A percentile compares a stretch with the other conserved stretches of the same genome.
These are phyloP conservation scores for Copidosoma aretas DNA, from an alignment of 2,888 invertebrate species.

Conservation along the genomic window DNA sequence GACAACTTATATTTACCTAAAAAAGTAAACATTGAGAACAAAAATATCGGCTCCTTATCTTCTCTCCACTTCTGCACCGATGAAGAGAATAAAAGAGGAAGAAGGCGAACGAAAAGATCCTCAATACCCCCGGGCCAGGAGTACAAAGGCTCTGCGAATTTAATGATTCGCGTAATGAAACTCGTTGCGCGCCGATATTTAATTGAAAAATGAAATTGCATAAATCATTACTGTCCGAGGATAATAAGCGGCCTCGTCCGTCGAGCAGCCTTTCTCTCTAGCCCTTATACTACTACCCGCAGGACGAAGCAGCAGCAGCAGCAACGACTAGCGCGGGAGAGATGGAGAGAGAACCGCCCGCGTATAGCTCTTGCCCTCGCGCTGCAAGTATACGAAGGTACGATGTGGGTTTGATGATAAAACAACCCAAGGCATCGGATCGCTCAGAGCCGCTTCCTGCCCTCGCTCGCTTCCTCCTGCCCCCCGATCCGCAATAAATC, in stretches of 20 bases:
- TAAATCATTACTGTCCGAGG: slow-evolving; percentile 34
- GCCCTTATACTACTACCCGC: not conserved
- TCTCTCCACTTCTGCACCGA: no score
- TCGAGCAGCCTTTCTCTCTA: no score
- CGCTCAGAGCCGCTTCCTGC: slow-evolving; percentile 13
- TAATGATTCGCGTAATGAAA: slow-evolving; percentile 33
- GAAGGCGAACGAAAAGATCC: not conserved
- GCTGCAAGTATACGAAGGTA: not conserved
- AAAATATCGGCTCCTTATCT: not conserved
- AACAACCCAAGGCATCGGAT: not conserved
- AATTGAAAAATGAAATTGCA: slow-evolving; percentile 39
- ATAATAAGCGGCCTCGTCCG: slow-evolving; percentile 31
- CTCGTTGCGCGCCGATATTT: slow-evolving; percentile 12
- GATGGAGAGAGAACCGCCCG: not conserved
- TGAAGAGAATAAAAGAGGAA: not conserved
- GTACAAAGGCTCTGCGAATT: slow-evolving; percentile 21
- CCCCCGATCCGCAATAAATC: slow-evolving; percentile 34
- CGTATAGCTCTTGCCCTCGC: not conserved
- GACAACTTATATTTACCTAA: slow-evolving; percentile 32
- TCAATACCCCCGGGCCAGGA: slow-evolving; percentile 21
- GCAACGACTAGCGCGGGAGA: not conserved
- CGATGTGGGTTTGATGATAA: not conserved
- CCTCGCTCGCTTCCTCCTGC: not conserved
- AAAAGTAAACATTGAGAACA: slow-evolving; percentile 19
- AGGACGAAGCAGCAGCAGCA: not conserved